These are phyloP conservation scores for Gallinago paraguaiae DNA, from an alignment of 2,113 vertebrate genomes.

Conservation along the genomic window DNA sequence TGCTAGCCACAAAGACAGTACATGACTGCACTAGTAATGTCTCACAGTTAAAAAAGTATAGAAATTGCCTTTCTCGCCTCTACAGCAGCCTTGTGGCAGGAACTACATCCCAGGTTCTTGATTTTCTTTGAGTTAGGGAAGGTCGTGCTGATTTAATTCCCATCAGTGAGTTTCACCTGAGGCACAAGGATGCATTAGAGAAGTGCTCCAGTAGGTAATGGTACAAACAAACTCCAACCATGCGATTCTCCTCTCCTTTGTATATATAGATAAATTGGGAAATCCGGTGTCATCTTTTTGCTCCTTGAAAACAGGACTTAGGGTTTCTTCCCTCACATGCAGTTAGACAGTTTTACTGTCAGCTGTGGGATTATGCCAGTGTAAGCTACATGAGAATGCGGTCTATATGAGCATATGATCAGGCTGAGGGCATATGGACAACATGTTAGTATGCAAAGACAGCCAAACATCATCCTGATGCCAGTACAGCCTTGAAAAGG, in stretches of 20 bases:
- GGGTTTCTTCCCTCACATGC: accelerated
- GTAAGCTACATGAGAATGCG: not conserved
- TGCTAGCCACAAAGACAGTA: not conserved
- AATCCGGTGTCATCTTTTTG: accelerated
- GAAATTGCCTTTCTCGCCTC: not conserved
- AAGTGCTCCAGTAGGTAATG: not conserved
- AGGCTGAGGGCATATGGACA: too few species aligned
- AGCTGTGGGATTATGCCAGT: not conserved
- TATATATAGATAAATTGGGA: not conserved
- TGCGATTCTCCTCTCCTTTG: not conserved
- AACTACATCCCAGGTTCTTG: accelerated
- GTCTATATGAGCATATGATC: too few species aligned
- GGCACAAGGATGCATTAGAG: not conserved
- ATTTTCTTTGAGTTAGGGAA: not conserved
- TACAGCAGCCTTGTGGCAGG: not conserved
- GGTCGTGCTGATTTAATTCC: not conserved
- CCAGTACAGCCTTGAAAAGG: not conserved
- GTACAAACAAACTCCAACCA: not conserved
- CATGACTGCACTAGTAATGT: not conserved
- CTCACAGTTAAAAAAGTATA: not conserved
- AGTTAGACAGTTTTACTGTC: not conserved
- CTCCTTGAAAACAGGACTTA: not conserved
- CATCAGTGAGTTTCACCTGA: not conserved
- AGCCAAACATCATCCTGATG: not conserved
- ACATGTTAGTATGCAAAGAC: accelerated